Evolutionary conservation across 2,888 invertebrate species (phyloP), one percentile per base, ranked within the genome.

Genomic region (Nudaria mundana): DNA sequence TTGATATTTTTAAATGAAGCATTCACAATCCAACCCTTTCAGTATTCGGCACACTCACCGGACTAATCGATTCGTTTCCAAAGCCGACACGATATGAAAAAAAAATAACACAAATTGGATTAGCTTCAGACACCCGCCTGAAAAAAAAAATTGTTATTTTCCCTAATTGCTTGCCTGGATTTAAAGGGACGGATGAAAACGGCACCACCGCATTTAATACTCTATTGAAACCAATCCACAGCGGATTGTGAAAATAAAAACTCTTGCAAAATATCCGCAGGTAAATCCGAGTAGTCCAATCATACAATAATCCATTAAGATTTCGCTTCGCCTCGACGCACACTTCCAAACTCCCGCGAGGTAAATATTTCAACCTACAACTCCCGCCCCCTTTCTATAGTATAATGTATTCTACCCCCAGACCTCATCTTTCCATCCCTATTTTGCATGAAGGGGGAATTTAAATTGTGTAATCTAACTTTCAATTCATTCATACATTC

Each of bases 391-490:
- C 63, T 61, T 63, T 64, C 63, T 60, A 57, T 66, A 63, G 73
- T 75, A 76, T 86, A 85, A 87, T 86, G 73, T 86, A 86, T 85
- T 85, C 85, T 66, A 61, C 80, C 81, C 80, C 76, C 71, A 83
- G 73, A 82, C 86, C 86, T 86, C 86, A 86, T 84, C 87, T 83
- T 85, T 83, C 74, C 76, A 65, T 72, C 81, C 86, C 87, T 87
- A 82, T 86, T 88, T 88, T 87, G 86, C 88, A 88, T 88, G 81
- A 84, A 82, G 85, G 85, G 85, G 80, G 85, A 87, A 86, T 87
- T 88, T 88, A 88, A 88, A 88, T 88, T 86, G 85, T 86, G 84
- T 88, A 87, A 88, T 88, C 86, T 86, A 88, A 88, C 88, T 88
- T 88, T 88, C 85, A 88, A 88, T 87, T 88, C 88, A 88, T 87